phyloP scores from a whole-genome alignment of 2,888 invertebrate genomes.

The Ennomos quercinarius region DNA sequence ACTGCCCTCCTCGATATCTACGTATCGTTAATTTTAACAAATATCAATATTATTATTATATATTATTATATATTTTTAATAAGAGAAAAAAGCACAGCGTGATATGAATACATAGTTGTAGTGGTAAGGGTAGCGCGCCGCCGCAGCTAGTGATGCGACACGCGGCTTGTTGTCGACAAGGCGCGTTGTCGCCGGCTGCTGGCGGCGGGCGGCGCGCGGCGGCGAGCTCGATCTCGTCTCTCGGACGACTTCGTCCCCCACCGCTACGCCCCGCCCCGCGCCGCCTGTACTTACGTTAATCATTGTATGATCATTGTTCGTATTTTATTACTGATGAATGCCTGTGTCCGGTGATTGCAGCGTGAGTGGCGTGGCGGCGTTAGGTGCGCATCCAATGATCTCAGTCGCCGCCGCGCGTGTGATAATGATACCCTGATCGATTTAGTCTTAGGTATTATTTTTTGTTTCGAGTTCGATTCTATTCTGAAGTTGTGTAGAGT shows the following conservation, averaged over 20 bases:
- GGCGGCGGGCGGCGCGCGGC: constrained; percentile 56
- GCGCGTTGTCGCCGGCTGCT: constrained; percentile 40
- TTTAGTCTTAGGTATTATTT: constrained; percentile 81
- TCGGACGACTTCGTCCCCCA: constrained; percentile 46
- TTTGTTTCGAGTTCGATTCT: constrained; percentile 83
- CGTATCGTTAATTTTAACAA: constrained; percentile 83
- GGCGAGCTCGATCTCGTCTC: constrained; percentile 61
- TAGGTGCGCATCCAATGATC: constrained; percentile 72
- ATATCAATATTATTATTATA: constrained; percentile 85
- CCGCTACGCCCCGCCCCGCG: constrained; percentile 68
- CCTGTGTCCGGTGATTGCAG: constrained; percentile 48
- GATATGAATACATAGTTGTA: constrained; percentile 85
- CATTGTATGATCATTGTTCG: constrained; percentile 68
- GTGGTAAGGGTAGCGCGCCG: constrained; percentile 53
- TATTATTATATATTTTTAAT: constrained; percentile 83
- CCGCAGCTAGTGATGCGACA: constrained; percentile 25
- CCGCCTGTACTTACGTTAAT: constrained; percentile 67
- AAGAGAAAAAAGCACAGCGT: constrained; percentile 85
- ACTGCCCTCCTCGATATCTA: constrained; percentile 83
- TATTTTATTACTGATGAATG: constrained; percentile 63
- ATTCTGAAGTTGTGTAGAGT: constrained; percentile 82
- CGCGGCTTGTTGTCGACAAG: constrained; percentile 31
- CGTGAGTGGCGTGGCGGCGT: constrained; percentile 70
- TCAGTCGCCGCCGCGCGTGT: constrained; percentile 80
- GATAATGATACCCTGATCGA: constrained; percentile 78